Percentiles rank a stretch among this genome's conserved stretches.
Conservation (phyloP, 2,888 invertebrate species). For the Cabera pusaria region DNA sequence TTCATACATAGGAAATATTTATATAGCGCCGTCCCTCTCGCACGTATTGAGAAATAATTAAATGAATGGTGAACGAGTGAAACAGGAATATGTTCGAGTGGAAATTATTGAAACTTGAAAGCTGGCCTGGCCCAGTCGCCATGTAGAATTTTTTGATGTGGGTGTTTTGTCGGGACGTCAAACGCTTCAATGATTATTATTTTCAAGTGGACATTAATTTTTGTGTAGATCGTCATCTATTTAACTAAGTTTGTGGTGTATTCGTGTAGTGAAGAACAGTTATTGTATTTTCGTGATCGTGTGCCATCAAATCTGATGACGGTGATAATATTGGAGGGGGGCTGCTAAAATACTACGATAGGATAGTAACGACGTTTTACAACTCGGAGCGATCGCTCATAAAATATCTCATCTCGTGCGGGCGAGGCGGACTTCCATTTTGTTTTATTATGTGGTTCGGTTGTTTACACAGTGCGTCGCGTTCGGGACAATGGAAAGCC, state of each 20-base stretch:
- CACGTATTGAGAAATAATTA: constrained; percentile 76
- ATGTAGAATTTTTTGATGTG: constrained; percentile 82
- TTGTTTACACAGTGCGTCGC: constrained; percentile 74
- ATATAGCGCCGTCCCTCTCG: constrained; percentile 68
- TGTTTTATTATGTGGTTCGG: constrained; percentile 79
- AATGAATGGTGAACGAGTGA: constrained; percentile 80
- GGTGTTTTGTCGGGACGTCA: constrained; percentile 80
- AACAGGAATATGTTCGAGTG: constrained; percentile 77
- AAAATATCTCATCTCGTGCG: constrained; percentile 75
- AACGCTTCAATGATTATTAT: constrained; percentile 80
- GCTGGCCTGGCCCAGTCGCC: constrained; percentile 75
- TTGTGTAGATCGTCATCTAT: constrained; percentile 63
- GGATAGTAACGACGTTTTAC: constrained; percentile 82
- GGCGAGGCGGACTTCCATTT: constrained; percentile 78
- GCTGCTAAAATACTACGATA: constrained; percentile 82
- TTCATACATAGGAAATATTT: constrained; percentile 80
- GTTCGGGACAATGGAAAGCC: constrained; percentile 74
- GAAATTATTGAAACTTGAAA: constrained; percentile 81
- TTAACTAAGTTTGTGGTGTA: constrained; percentile 51
- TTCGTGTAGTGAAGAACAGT: constrained; percentile 45
- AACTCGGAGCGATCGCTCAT: constrained; percentile 72
- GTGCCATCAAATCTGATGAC: constrained; percentile 65
- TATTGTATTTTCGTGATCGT: constrained; percentile 64
- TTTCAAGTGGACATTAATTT: constrained; percentile 74
- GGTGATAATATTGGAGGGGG: constrained; percentile 78